Conservation (phyloP, 2,113 vertebrate genomes). For the Rhegmatorhina hoffmannsi region DNA sequence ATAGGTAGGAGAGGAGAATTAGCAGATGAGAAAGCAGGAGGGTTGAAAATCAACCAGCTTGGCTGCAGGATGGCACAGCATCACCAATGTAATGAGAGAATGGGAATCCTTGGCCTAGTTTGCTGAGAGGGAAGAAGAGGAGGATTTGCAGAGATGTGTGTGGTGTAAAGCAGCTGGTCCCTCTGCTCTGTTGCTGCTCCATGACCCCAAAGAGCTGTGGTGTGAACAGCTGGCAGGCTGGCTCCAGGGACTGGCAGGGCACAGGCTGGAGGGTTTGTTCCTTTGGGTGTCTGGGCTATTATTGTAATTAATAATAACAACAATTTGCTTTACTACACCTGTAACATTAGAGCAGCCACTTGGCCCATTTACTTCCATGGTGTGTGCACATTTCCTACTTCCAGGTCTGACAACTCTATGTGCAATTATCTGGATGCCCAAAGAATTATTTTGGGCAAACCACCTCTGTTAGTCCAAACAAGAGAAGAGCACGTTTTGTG, state of each 20-base stretch:
- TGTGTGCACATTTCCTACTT: not conserved
- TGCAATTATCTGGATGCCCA: not conserved
- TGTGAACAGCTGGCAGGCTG: not conserved
- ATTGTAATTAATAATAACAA: not conserved
- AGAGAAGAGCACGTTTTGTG: not conserved
- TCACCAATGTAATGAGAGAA: not conserved
- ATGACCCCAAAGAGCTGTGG: accelerated
- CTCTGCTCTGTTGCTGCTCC: not conserved
- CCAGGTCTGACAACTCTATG: not conserved
- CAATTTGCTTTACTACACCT: not conserved
- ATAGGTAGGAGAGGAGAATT: not conserved
- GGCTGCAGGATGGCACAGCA: not conserved
- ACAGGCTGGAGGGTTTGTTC: accelerated
- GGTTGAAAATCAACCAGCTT: not conserved
- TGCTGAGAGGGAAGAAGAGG: not conserved
- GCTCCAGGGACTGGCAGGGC: not conserved
- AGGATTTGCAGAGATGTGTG: not conserved
- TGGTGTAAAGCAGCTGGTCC: accelerated
- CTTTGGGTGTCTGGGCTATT: not conserved
- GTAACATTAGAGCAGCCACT: not conserved
- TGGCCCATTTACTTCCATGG: not conserved
- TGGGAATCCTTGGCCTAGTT: not conserved
- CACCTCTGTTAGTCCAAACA: not conserved
- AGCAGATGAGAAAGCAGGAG: not conserved
- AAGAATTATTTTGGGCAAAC: not conserved